A percentile compares a stretch with the other conserved stretches of the same genome.
Conservation (phyloP, 2,888 invertebrate species). For the Rhagonycha fulva region DNA sequence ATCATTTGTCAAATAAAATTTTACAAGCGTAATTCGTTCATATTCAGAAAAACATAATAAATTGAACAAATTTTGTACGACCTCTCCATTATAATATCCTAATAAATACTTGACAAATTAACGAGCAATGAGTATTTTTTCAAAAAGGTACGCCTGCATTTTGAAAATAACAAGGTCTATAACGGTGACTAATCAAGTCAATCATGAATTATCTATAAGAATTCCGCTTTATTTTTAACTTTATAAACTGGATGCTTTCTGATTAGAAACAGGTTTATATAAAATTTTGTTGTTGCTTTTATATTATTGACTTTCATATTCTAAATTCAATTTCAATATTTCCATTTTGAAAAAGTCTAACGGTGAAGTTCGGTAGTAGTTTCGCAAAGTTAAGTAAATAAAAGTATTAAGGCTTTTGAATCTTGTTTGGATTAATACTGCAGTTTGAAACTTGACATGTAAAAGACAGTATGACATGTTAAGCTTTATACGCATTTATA, state of each 20-base stretch:
- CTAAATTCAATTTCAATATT: neutral
- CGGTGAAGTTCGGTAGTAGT: neutral
- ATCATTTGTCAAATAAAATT: neutral
- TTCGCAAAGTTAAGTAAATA: neutral
- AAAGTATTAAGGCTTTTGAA: neutral
- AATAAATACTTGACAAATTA: neutral
- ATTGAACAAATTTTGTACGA: neutral
- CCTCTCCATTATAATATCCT: neutral
- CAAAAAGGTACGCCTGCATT: neutral
- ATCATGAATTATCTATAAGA: constrained; percentile 5
- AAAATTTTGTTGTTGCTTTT: neutral
- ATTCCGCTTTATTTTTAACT: neutral
- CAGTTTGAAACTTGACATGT: neutral
- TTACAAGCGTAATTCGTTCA: neutral
- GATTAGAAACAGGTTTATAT: neutral
- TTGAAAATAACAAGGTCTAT: neutral
- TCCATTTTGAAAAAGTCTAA: too few species aligned
- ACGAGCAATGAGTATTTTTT: neutral
- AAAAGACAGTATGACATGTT: neutral
- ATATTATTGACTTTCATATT: neutral
- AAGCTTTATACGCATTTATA: neutral
- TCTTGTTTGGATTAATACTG: neutral
- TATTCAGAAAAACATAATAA: neutral
- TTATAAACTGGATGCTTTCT: neutral
- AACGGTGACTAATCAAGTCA: constrained; percentile 3